Percentiles rank a stretch among this genome's conserved stretches.
Conservation (phyloP, 2,113 vertebrate species). For the Nipponia nippon region DNA sequence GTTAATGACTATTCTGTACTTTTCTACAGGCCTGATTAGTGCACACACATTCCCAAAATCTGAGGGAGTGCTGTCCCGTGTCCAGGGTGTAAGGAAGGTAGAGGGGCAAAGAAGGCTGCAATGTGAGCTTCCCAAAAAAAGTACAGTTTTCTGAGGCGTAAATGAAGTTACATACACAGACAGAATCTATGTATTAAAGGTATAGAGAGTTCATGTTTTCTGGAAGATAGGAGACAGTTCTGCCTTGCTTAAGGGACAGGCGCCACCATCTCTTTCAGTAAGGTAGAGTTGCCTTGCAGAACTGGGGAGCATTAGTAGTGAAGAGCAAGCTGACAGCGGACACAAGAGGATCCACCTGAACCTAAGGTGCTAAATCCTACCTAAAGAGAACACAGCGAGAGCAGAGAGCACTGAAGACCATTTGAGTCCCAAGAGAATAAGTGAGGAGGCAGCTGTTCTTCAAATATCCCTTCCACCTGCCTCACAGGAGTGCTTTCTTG, state of each 20-base stretch:
- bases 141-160: not conserved
- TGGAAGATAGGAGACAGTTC: not conserved
- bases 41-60: no score
- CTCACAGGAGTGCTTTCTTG: not conserved
- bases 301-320: not conserved
- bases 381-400: not conserved
- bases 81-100: accelerated
- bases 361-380: not conserved
- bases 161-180: not conserved
- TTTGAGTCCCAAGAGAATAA: not conserved
- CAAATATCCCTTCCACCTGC: not conserved
- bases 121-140: not conserved
- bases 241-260: not conserved
- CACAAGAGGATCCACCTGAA: not conserved
- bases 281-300: not conserved
- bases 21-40: not conserved
- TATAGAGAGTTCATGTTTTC: not conserved
- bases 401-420: not conserved
- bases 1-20: accelerated
- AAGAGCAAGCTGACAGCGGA: not conserved
- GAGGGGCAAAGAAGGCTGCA: not conserved
- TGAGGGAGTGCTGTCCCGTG: no score
- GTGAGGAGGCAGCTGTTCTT: not conserved
- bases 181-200: not conserved
- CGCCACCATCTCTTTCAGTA: accelerated